A percentile compares a stretch with the other conserved stretches of the same genome.
Evolutionary conservation across 2,888 invertebrate species (phyloP).

Genomic region (Argyresthia albistria): DNA sequence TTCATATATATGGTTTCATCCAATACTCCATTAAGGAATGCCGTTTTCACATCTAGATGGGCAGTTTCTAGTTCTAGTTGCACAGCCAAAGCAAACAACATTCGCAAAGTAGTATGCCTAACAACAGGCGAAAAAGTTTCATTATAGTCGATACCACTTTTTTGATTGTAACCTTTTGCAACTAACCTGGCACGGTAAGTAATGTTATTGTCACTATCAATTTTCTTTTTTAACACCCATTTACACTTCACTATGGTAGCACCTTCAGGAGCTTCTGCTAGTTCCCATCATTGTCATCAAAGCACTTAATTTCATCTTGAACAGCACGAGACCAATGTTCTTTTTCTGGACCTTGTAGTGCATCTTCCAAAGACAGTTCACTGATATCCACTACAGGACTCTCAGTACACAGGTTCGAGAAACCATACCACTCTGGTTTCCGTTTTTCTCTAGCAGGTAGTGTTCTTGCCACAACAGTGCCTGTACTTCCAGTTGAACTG

Average conservation of each 20-base stretch:
- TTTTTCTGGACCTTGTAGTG: conserved; percentile 9
- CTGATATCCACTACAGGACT: background rate
- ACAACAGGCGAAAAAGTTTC: background rate
- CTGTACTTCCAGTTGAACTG: background rate
- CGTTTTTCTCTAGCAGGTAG: background rate
- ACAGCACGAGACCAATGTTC: conserved; percentile 12
- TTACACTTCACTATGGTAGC: conserved; percentile 8
- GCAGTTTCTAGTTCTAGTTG: background rate
- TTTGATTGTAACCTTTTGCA: conserved; percentile 8
- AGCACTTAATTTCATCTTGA: background rate
- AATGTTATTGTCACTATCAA: conserved; percentile 8
- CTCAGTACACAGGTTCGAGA: conserved; percentile 5
- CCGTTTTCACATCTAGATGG: background rate
- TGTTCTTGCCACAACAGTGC: background rate
- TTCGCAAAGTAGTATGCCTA: background rate
- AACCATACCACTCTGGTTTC: conserved; percentile 5
- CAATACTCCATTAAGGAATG: background rate
- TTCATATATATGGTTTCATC: background rate
- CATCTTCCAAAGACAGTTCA: conserved; percentile 8
- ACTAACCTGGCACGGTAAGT: conserved; percentile 10
- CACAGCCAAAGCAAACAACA: background rate
- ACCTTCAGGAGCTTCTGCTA: conserved; percentile 3
- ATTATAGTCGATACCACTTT: background rate
- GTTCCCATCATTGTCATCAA: conserved; percentile 4
- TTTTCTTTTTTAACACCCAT: conserved; percentile 9